Percentiles rank a stretch among this genome's conserved stretches.
phyloP scores from a whole-genome alignment of 1,140 invertebrate genomes.

The Apocrypta bakeri region DNA sequence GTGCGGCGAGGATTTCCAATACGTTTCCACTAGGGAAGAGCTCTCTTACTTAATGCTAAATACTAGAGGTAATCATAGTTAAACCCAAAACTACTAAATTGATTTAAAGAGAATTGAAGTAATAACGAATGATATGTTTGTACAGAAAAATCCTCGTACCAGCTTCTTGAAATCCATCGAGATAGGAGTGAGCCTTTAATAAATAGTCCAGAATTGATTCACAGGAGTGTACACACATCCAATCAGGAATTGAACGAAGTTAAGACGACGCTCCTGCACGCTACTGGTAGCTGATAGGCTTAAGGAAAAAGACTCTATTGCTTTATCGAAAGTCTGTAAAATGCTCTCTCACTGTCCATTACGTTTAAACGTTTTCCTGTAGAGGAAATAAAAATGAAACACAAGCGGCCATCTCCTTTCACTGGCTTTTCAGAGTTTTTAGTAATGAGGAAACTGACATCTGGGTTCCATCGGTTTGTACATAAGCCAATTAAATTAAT shows the following conservation, averaged over 20 bases:
- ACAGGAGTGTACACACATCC: constrained; percentile 63
- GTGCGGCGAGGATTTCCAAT: constrained; percentile 76
- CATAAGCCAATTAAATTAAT: neutral
- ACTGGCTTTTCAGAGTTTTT: neutral
- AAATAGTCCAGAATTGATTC: constrained; percentile 63
- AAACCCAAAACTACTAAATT: neutral
- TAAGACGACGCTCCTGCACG: constrained; percentile 68
- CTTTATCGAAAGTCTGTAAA: constrained; percentile 33
- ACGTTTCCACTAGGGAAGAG: constrained; percentile 75
- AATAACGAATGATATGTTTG: constrained; percentile 25
- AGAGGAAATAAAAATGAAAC: neutral
- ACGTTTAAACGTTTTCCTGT: neutral
- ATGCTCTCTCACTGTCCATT: constrained; percentile 13
- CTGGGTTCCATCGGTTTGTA: neutral
- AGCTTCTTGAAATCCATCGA: constrained; percentile 56
- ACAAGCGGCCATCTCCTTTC: neutral
- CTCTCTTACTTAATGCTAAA: constrained; percentile 73
- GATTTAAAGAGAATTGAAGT: too few relatives aligned
- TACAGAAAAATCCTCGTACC: constrained; percentile 64
- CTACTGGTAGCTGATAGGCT: constrained; percentile 64
- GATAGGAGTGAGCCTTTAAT: constrained; percentile 61
- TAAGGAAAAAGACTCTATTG: neutral
- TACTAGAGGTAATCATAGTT: constrained; percentile 59
- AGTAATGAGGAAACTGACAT: neutral
- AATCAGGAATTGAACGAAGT: constrained; percentile 69